A percentile compares a stretch with the other conserved stretches of the same genome.
Conservation (phyloP, 2,797 vertebrate species). For the Anguilla anguilla region DNA sequence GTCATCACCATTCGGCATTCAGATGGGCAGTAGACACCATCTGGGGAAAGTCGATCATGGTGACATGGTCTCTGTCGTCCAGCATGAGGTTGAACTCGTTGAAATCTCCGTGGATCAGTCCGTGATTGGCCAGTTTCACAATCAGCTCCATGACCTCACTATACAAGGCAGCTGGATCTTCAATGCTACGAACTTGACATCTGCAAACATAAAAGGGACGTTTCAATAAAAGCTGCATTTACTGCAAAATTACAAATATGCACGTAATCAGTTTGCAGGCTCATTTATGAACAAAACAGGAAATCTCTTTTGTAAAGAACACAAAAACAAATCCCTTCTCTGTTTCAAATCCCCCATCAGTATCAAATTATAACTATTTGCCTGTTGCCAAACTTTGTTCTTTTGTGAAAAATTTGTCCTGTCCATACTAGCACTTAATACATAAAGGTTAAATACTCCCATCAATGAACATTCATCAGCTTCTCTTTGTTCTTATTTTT, state of each 20-base stretch:
- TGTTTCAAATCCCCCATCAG: neutral
- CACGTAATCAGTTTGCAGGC: neutral
- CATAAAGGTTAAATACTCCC: no score
- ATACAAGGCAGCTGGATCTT: slow-evolving; percentile 86
- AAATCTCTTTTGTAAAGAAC: neutral
- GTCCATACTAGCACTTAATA: no score
- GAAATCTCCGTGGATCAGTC: slow-evolving; percentile 96
- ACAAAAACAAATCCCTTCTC: neutral
- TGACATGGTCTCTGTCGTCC: slow-evolving; percentile 86
- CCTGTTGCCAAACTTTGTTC: no score
- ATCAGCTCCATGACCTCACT: slow-evolving; percentile 95
- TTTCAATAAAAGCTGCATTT: neutral
- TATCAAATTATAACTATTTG: neutral
- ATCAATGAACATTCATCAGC: no score
- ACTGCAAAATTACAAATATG: neutral
- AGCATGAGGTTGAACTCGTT: slow-evolving; percentile 98
- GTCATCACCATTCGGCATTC: slow-evolving; percentile 90
- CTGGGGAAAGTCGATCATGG: slow-evolving; percentile 97
- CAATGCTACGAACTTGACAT: slow-evolving; percentile 84
- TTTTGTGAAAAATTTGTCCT: no score
- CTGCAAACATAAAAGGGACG: slow-evolving; percentile 53
- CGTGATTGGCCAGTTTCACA: slow-evolving; percentile 90
- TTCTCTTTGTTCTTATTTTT: no score
- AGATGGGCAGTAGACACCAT: slow-evolving; percentile 95
- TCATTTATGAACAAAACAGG: neutral